Conservation (phyloP, 2,888 invertebrate species). For the Drosophila pseudotakahashii region DNA sequence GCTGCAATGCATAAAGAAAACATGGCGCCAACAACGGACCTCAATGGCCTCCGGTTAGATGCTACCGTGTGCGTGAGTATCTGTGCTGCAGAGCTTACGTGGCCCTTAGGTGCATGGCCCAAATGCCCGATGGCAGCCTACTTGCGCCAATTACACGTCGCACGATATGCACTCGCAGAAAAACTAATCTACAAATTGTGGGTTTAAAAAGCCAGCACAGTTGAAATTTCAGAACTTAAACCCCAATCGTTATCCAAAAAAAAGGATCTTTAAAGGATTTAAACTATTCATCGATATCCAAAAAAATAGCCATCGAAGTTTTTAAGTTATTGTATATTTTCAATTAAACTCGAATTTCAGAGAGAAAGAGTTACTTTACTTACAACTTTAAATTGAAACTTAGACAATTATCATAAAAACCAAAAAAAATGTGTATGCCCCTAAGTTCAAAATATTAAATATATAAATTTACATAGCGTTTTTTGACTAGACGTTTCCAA, state of each 20-base stretch:
- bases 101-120: constrained; percentile 57
- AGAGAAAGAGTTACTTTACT: no score
- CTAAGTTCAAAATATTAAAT: no score
- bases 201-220: neutral
- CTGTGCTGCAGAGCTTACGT: constrained; percentile 26
- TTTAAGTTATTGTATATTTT: no score
- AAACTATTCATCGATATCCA: no score
- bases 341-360: no score
- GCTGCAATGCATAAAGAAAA: constrained; percentile 64
- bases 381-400: no score
- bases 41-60: constrained; percentile 32
- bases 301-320: neutral
- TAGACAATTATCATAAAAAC: no score
- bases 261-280: neutral
- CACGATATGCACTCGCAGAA: constrained; percentile 9
- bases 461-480: no score
- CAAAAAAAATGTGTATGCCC: no score
- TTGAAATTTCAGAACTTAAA: neutral
- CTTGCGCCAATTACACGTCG: constrained; percentile 69
- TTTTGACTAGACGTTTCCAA: no score
- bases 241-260: no score
- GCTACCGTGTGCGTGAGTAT: constrained; percentile 16
- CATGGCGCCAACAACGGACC: constrained; percentile 54
- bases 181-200: neutral
- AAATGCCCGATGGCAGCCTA: constrained; percentile 44